Conservation (phyloP, 2,113 vertebrate species). For the Prietella phreatophila region DNA sequence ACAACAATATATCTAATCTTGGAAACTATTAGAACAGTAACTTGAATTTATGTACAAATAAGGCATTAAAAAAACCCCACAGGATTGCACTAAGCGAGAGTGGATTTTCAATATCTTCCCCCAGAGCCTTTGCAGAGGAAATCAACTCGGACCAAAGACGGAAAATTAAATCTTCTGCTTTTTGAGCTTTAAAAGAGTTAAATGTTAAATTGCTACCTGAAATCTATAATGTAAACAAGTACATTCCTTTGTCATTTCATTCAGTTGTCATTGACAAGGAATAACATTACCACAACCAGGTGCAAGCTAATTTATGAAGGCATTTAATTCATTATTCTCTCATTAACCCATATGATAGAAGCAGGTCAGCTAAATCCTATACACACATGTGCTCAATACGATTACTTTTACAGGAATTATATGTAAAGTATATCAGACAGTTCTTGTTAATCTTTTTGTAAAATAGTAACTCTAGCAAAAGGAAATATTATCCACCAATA, state of each 20-base stretch:
- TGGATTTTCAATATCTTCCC: neutral
- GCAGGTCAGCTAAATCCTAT: neutral
- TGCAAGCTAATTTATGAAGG: conserved; percentile 7
- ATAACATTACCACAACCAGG: neutral
- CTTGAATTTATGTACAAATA: conserved; percentile 19
- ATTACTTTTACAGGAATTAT: conserved; percentile 7
- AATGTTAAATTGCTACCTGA: neutral
- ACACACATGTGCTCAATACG: neutral
- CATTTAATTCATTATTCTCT: conserved; percentile 10
- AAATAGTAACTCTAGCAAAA: neutral
- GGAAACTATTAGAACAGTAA: conserved; percentile 24
- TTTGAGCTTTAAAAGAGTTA: neutral
- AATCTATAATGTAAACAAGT: conserved; percentile 1
- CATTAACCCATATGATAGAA: conserved; percentile 13
- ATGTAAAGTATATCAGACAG: neutral
- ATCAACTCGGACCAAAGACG: neutral
- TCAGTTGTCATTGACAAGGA: neutral
- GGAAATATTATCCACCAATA: neutral
- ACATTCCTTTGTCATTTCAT: neutral
- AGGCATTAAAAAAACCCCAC: conserved; percentile 10
- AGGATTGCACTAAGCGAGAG: neutral
- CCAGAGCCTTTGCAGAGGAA: neutral
- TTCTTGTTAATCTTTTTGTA: neutral
- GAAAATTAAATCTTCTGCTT: neutral
- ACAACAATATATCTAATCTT: conserved; percentile 2